Conservation (phyloP, 2,888 invertebrate species). For the Drosophila cracens region DNA sequence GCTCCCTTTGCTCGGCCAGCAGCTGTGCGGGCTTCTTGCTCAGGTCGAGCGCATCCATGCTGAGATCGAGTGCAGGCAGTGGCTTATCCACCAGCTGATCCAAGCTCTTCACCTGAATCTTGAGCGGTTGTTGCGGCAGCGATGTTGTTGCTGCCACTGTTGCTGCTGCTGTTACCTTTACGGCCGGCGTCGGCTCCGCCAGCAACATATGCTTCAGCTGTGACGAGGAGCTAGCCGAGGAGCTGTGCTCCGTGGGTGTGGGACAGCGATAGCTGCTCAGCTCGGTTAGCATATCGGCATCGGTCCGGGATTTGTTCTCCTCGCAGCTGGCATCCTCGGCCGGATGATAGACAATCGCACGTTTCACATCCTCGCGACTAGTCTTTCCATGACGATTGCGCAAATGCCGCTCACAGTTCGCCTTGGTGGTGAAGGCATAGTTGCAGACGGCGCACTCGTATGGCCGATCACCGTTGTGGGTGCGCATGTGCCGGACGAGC, state of each 20-base stretch:
- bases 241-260: slow-evolving; percentile 70
- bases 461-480: slow-evolving; percentile 97
- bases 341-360: slow-evolving; percentile 94
- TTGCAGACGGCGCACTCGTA: slow-evolving; percentile 98
- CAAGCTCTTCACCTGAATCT: slow-evolving; percentile 88
- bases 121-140: slow-evolving; percentile 85
- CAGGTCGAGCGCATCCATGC: slow-evolving; percentile 92
- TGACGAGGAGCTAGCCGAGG: slow-evolving; percentile 75
- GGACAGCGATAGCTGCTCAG: slow-evolving; percentile 50
- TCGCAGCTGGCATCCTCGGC: slow-evolving; percentile 94
- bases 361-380: slow-evolving; percentile 94
- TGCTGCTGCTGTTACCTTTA: slow-evolving; percentile 3
- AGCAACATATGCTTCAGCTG: slow-evolving; percentile 86
- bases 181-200: slow-evolving; percentile 39
- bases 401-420: slow-evolving; percentile 97
- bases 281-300: slow-evolving; percentile 58
- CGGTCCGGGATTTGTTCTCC: slow-evolving; percentile 84
- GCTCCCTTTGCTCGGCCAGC: slow-evolving; percentile 33
- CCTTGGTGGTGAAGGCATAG: slow-evolving; percentile 98
- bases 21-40: slow-evolving; percentile 88
- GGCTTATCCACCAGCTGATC: slow-evolving; percentile 86
- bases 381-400: slow-evolving; percentile 95
- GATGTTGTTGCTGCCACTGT: slow-evolving; percentile 79
- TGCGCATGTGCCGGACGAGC: slow-evolving; percentile 95
- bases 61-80: slow-evolving; percentile 87